These are phyloP conservation scores for Cinclus mexicanus DNA, from an alignment of 2,113 vertebrate species.

Conservation along the genomic window DNA sequence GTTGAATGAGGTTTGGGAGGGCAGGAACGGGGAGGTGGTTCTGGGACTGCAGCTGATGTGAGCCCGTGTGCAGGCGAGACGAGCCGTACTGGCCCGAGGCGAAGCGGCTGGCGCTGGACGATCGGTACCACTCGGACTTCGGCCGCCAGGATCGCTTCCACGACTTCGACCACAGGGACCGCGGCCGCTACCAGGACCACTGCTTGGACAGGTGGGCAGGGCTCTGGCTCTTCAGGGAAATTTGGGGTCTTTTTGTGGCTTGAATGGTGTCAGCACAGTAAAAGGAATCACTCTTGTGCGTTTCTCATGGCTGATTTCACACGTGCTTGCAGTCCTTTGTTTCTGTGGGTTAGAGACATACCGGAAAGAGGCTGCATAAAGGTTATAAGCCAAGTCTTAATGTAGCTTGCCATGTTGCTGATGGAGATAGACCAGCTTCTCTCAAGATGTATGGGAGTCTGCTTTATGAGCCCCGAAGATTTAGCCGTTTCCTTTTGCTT, in stretches of 20 bases:
- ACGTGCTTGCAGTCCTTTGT: rapidly evolving
- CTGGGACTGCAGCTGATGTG: rapidly evolving
- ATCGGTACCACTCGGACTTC: conserved; percentile 85
- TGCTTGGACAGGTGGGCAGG: conserved; percentile 77
- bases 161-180: conserved; percentile 90
- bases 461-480: not conserved
- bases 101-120: conserved; percentile 86
- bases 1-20: not conserved
- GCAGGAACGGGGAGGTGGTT: not conserved
- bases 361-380: not conserved
- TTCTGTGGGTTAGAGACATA: rapidly evolving
- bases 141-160: conserved; percentile 87
- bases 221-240: not conserved
- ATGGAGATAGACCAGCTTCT: not conserved
- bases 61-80: conserved; percentile 77
- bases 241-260: not conserved
- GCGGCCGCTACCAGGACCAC: conserved; percentile 87
- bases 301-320: not conserved
- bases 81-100: conserved; percentile 84
- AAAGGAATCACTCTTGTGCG: rapidly evolving
- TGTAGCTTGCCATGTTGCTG: not conserved
- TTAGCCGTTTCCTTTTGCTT: not conserved
- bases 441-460: not conserved
- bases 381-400: not conserved
- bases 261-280: not conserved